Conservation (phyloP, 2,113 vertebrate species). For the Ranitomeya imitator region DNA sequence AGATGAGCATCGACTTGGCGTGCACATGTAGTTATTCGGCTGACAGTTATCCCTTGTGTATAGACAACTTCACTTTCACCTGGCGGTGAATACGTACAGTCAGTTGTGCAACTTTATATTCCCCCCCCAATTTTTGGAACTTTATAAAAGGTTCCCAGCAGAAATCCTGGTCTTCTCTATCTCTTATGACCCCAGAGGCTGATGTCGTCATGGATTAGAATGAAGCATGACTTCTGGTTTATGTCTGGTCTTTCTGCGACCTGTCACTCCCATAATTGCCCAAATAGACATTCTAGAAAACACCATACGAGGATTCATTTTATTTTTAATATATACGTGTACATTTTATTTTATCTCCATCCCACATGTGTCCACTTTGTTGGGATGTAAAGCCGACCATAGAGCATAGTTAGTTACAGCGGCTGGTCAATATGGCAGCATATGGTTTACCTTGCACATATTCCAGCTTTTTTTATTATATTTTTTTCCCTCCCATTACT, state of each 20-base stretch:
- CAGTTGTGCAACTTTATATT: too few species aligned
- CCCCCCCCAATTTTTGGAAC: not conserved
- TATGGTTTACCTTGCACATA: not conserved
- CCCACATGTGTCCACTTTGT: conserved; percentile 28
- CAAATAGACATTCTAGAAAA: not conserved
- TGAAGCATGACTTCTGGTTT: not conserved
- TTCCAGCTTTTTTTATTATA: not conserved
- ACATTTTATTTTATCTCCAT: not conserved
- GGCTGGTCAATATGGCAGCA: not conserved
- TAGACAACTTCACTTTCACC: too few species aligned
- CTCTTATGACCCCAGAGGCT: not conserved
- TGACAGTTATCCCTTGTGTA: too few species aligned
- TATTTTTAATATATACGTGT: not conserved
- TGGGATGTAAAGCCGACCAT: not conserved
- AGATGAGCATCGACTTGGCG: too few species aligned
- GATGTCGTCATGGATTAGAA: not conserved
- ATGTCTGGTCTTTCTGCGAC: not conserved
- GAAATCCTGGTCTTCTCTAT: not conserved
- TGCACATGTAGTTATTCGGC: too few species aligned
- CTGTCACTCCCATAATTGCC: not conserved
- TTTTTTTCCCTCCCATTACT: not conserved
- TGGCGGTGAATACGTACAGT: too few species aligned
- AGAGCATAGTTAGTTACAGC: not conserved
- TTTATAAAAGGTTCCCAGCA: not conserved
- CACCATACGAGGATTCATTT: not conserved